These are phyloP conservation scores for Thunnus albacares DNA, from an alignment of 2,797 vertebrate species.

Conservation along the genomic window DNA sequence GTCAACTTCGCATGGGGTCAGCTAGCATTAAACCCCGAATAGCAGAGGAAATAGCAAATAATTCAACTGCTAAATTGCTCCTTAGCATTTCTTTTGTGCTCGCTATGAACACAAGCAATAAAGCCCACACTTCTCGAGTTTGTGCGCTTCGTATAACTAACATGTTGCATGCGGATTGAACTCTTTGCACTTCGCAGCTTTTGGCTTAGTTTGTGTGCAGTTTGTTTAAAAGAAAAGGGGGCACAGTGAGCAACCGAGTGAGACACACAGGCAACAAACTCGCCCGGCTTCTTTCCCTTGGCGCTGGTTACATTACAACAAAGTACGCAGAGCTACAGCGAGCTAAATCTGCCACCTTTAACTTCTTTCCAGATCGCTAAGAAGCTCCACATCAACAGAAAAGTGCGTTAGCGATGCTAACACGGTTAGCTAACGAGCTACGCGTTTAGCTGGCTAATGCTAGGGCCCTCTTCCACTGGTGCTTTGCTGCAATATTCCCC, in stretches of 20 bases:
- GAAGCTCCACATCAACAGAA: slow-evolving; percentile 51
- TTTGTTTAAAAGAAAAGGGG: slow-evolving; percentile 4
- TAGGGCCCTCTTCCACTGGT: slow-evolving; percentile 65
- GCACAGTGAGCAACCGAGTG: neutral
- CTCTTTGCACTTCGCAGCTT: slow-evolving; percentile 34
- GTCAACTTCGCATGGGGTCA: neutral
- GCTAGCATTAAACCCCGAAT: neutral
- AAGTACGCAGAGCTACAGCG: no score
- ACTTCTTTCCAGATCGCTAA: slow-evolving; percentile 32
- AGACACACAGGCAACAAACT: neutral
- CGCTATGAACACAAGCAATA: accelerated
- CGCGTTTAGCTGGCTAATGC: slow-evolving; percentile 69
- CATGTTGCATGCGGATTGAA: slow-evolving; percentile 32
- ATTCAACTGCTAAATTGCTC: neutral
- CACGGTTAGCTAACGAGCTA: slow-evolving; percentile 50
- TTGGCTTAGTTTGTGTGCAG: slow-evolving; percentile 32
- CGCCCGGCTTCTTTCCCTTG: neutral
- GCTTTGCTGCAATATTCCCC: slow-evolving; percentile 16
- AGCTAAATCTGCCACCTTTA: neutral
- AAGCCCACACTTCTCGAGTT: neutral
- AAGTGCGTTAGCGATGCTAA: slow-evolving; percentile 68
- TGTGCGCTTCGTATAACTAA: neutral
- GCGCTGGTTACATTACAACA: neutral
- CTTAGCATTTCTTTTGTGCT: neutral
- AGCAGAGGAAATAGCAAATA: neutral